Percentiles rank a stretch among this genome's conserved stretches.
Conservation (phyloP, 2,888 invertebrate species). For the Meteorus colon region DNA sequence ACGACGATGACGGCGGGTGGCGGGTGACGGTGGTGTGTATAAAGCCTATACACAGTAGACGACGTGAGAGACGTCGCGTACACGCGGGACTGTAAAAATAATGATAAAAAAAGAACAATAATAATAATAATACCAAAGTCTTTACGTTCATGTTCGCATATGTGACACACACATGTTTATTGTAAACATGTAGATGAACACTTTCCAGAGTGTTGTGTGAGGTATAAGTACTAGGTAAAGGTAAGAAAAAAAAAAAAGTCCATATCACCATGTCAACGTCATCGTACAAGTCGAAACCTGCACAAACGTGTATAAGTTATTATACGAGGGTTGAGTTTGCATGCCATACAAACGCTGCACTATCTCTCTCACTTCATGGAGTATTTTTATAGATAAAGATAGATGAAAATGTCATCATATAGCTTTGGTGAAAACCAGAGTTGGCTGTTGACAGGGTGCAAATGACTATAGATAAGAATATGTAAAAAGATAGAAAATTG, state of each 20-base stretch:
- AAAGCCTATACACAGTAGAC: conserved; percentile 23
- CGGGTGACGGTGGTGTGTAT: conserved; percentile 19
- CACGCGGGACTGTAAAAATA: not conserved
- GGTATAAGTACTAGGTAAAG: conserved; percentile 34
- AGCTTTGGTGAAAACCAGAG: conserved; percentile 10
- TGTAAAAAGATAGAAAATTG: conserved; percentile 1
- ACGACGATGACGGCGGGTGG: conserved; percentile 53
- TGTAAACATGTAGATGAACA: not conserved
- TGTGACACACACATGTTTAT: not conserved
- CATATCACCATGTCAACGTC: conserved; percentile 29
- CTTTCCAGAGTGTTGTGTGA: conserved; percentile 27
- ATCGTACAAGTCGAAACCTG: not conserved
- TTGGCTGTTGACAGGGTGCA: conserved; percentile 28
- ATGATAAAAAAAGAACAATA: not conserved
- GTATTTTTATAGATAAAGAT: no score
- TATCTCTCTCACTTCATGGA: no score
- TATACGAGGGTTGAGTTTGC: conserved; percentile 22
- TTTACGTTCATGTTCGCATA: not conserved
- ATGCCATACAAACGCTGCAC: not conserved
- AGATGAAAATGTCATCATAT: no score
- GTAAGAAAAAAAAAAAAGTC: conserved; percentile 28
- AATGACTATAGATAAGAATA: conserved; percentile 9
- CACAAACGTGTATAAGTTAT: conserved; percentile 34
- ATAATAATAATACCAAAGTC: conserved; percentile 15
- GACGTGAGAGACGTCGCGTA: conserved; percentile 11